Base-by-base conservation (phyloP, 2,888 invertebrate genomes). In the Autographa gamma region DNA sequence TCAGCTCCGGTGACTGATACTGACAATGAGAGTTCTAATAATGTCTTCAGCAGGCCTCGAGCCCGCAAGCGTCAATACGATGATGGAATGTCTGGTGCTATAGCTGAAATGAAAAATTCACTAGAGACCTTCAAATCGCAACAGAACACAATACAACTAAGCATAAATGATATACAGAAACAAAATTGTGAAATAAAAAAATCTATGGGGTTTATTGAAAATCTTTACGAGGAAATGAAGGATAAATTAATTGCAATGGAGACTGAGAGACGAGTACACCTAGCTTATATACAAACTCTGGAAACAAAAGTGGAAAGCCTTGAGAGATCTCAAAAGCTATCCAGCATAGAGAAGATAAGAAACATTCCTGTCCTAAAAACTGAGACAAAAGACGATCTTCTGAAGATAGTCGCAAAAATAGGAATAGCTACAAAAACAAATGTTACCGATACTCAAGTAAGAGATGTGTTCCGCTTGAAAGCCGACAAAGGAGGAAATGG, bases 181-280 rank as follows among this genome's bases (percentile, higher is more conserved):
- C 64, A 61, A 65, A 65, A 70, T 19, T 56, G 18, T 54, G 64
- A 69, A 18, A 70, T 70, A 2, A 61, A 25, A 31, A 54, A 60
- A n/a, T 60, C 61, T 6, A 58, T 70, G 32, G 70, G 62, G 2
- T 70, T 65, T 56, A 62, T 70, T 4, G 60, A 60, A 1, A 62
- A 56, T 19, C 65, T 65, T 8, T 70, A 65, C 31, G 70, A 70
- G 13, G 65, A 70, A 14, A 41, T 70, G 56, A 70, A 58, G 14
- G 43, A 62, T 19, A 70, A 65, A 19, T 32, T 70, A 0, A 19
- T 34, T 3, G 19, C 18, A 19, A 54, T 63, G 54, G 54, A 63
- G 54, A 63, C 34, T 14, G 63, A 63, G n/a, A 34, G 19, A 56
- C n/a, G 54, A 0, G 32, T 34, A 9, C 54, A 63, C n/a, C 13